Conservation (phyloP, 2,113 vertebrate species). For the Lycaon pictus region DNA sequence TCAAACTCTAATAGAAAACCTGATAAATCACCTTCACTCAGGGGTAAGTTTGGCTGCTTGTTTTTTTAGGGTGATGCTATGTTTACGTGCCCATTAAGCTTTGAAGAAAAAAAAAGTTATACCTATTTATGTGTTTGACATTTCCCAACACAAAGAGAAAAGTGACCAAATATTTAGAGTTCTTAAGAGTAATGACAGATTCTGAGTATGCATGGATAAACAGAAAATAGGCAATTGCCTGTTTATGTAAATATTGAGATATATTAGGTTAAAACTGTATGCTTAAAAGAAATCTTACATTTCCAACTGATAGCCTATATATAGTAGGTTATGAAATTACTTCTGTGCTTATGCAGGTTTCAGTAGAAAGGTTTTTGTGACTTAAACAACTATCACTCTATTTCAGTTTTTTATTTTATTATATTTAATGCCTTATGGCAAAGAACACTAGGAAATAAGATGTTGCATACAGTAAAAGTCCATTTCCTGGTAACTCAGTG, state of each 20-base stretch:
- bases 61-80: background rate
- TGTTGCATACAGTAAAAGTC: background rate
- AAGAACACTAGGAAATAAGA: background rate
- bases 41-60: background rate
- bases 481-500: background rate
- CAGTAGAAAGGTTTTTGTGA: background rate
- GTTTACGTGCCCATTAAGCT: background rate
- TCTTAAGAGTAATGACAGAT: conserved; percentile 11
- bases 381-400: background rate
- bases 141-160: conserved; percentile 18
- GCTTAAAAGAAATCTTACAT: background rate
- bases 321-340: background rate
- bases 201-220: background rate
- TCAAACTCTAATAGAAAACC: background rate
- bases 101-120: background rate
- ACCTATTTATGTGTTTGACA: background rate
- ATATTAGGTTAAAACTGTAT: background rate
- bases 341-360: background rate
- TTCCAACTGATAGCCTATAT: background rate
- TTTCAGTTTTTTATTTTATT: background rate
- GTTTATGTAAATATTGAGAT: background rate
- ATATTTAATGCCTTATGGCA: background rate
- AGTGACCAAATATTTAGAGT: background rate
- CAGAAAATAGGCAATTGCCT: background rate
- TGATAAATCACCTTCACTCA: background rate